phyloP scores from a whole-genome alignment of 2,113 vertebrate species.

The rat (Rattus norvegicus) region DNA sequence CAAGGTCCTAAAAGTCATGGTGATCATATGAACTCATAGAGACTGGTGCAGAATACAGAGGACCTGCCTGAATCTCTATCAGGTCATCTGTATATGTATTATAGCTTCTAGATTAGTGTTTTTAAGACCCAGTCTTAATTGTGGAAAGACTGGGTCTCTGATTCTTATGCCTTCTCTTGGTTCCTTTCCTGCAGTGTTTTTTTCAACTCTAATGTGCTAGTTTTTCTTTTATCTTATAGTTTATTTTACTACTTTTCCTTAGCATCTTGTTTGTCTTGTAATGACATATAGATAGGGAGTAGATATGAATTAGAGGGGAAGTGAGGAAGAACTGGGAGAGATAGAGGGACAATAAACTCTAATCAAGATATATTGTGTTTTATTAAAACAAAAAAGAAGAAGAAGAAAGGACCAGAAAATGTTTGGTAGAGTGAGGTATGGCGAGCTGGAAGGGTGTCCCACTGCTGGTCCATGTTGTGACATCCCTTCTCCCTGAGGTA shows the following conservation, averaged over 20 bases:
- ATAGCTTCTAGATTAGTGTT: background rate
- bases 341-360: background rate
- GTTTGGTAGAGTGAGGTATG: no score
- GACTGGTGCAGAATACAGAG: background rate
- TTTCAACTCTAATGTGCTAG: background rate
- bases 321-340: background rate
- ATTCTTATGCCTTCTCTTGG: background rate
- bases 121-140: background rate
- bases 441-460: no score
- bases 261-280: background rate
- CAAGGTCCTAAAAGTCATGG: background rate
- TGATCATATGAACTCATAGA: background rate
- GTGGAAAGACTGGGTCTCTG: background rate
- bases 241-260: background rate
- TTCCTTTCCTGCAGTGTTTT: background rate
- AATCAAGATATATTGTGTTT: background rate
- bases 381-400: no score
- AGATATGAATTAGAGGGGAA: background rate
- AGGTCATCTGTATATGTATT: background rate
- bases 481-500: no score
- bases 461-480: no score
- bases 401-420: no score
- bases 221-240: background rate
- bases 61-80: background rate
- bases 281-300: background rate